Percentiles rank a stretch among this genome's conserved stretches.
phyloP scores from a whole-genome alignment of 2,113 vertebrate genomes.

The Erythrolamprus reginae region DNA sequence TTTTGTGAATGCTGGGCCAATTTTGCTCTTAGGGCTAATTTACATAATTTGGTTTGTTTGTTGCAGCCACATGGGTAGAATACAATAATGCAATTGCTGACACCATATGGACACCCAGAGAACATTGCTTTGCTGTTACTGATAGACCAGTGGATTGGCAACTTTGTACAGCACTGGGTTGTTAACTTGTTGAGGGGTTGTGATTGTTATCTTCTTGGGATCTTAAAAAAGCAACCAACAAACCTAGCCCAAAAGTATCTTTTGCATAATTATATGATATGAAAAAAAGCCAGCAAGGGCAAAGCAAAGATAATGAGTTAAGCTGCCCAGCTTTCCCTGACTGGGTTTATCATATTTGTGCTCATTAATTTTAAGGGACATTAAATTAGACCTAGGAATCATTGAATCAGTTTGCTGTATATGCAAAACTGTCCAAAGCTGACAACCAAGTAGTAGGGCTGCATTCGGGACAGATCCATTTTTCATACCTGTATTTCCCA shows the following conservation, averaged over 20 bases:
- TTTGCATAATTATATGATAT: background rate
- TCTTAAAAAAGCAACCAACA: background rate
- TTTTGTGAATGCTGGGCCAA: background rate
- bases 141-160: background rate
- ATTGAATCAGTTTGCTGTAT: background rate
- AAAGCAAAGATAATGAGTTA: background rate
- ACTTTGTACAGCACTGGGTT: background rate
- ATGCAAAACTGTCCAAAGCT: background rate
- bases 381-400: background rate
- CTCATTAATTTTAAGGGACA: slow-evolving; percentile 1
- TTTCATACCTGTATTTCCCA: background rate
- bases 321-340: background rate
- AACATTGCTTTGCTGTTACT: background rate
- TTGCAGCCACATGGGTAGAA: background rate
- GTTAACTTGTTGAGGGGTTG: background rate
- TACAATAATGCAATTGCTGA: background rate
- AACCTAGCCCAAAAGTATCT: background rate
- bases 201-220: background rate
- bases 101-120: background rate
- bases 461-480: background rate
- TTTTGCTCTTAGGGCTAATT: background rate
- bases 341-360: background rate
- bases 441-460: background rate
- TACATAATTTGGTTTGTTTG: background rate
- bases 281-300: background rate